These are phyloP conservation scores for Pachydiplax longipennis DNA, from an alignment of 2,888 invertebrate species.

Conservation along the genomic window DNA sequence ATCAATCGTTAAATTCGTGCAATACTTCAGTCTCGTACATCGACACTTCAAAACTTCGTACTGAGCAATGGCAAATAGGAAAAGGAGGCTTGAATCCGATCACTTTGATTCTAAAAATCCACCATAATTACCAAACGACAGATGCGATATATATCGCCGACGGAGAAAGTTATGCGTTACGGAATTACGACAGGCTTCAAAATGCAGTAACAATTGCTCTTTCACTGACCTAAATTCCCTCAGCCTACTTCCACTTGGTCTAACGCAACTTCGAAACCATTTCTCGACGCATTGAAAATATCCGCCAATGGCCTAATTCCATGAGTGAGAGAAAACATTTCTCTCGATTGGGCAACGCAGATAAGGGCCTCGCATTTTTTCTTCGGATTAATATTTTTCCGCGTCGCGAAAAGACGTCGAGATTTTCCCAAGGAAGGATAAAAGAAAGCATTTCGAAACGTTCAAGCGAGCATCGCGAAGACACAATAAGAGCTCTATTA, in stretches of 20 bases:
- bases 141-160: background rate
- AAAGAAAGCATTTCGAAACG: conserved; percentile 6
- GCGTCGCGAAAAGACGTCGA: background rate
- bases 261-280: background rate
- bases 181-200: background rate
- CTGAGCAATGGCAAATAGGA: background rate
- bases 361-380: background rate
- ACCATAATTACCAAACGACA: background rate
- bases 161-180: background rate
- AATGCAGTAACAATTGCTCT: background rate
- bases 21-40: no score
- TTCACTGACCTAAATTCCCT: background rate
- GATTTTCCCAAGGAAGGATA: conserved; percentile 5
- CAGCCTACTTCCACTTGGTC: background rate
- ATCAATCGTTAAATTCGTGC: no score
- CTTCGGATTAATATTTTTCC: conserved; percentile 2
- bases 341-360: background rate
- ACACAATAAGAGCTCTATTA: background rate
- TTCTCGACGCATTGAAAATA: background rate
- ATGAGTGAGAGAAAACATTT: background rate
- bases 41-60: no score
- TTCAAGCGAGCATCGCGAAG: background rate
- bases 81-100: background rate
- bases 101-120: no score
- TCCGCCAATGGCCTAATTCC: background rate